Conservation (phyloP, 1,140 invertebrate species). For the Heliconius eleuchia region DNA sequence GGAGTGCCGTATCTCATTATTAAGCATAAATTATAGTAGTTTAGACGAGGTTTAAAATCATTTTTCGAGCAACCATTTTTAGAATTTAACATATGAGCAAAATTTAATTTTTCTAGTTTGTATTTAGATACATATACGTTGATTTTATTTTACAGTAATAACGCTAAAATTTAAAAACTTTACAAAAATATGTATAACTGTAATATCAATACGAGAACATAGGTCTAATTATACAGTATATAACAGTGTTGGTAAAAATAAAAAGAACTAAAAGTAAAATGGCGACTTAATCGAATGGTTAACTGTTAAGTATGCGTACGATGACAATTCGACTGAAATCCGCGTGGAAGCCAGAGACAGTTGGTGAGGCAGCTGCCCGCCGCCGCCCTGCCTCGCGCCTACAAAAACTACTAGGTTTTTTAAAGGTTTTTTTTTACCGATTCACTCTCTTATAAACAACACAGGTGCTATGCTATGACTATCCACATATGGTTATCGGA, state of each 20-base stretch:
- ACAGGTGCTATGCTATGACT: slow-evolving; percentile 76
- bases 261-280: neutral
- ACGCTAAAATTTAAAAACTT: neutral
- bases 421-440: slow-evolving; percentile 70
- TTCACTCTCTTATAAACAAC: slow-evolving; percentile 79
- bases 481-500: slow-evolving; percentile 76
- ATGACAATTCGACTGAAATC: slow-evolving; percentile 71
- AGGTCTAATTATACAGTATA: neutral
- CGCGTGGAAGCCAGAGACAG: slow-evolving; percentile 73
- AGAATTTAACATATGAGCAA: neutral
- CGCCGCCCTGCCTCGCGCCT: slow-evolving; percentile 63
- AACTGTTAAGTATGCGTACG: slow-evolving; percentile 56
- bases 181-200: too few relatives aligned
- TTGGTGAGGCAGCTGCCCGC: slow-evolving; percentile 75
- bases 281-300: slow-evolving; percentile 56
- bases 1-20: slow-evolving; percentile 44
- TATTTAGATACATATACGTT: neutral
- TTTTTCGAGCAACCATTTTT: neutral
- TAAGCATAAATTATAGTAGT: slow-evolving; percentile 23
- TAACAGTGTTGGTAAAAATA: neutral
- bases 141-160: neutral
- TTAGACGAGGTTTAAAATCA: slow-evolving; percentile 8
- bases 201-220: neutral
- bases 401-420: slow-evolving; percentile 78
- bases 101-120: neutral